Percentiles rank a stretch among this genome's conserved stretches.
These are phyloP conservation scores for Onthophagus taurus DNA, from an alignment of 1,140 invertebrate genomes.

Conservation along the genomic window DNA sequence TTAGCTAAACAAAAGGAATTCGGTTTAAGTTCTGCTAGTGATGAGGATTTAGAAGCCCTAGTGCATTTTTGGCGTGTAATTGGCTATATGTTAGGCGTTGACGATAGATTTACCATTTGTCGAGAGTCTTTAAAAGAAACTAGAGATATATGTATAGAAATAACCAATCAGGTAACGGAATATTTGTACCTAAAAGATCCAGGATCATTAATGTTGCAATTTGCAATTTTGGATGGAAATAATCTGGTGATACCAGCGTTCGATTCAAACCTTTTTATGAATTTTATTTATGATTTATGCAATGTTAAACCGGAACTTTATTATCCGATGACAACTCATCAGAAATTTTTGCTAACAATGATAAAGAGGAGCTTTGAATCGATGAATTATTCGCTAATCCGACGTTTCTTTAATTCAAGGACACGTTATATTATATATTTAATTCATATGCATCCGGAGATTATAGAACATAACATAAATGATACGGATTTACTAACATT, in stretches of 20 bases:
- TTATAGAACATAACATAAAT: too few species aligned
- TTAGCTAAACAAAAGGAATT: neutral
- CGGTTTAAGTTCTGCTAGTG: neutral
- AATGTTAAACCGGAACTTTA: too few species aligned
- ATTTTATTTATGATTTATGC: slow-evolving; percentile 3
- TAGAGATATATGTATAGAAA: neutral
- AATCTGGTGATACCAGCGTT: neutral
- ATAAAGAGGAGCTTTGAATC: too few species aligned
- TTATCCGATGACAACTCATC: too few species aligned
- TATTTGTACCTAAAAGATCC: neutral
- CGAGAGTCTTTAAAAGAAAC: slow-evolving; percentile 3
- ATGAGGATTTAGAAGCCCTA: neutral
- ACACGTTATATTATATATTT: too few species aligned
- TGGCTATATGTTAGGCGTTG: slow-evolving; percentile 5
- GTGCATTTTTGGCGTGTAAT: slow-evolving; percentile 8
- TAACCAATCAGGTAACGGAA: neutral
- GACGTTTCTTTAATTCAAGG: too few species aligned
- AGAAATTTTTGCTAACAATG: too few species aligned
- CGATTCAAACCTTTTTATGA: neutral
- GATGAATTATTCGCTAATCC: too few species aligned
- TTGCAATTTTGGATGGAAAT: neutral
- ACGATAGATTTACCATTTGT: slow-evolving; percentile 8
- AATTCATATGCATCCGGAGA: too few species aligned
- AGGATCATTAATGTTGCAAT: neutral
- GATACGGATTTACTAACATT: too few species aligned